Percentiles rank a stretch among this genome's conserved stretches.
These are phyloP conservation scores for Mormyrops attenuatus DNA, from an alignment of 2,797 vertebrate species.

Conservation along the genomic window DNA sequence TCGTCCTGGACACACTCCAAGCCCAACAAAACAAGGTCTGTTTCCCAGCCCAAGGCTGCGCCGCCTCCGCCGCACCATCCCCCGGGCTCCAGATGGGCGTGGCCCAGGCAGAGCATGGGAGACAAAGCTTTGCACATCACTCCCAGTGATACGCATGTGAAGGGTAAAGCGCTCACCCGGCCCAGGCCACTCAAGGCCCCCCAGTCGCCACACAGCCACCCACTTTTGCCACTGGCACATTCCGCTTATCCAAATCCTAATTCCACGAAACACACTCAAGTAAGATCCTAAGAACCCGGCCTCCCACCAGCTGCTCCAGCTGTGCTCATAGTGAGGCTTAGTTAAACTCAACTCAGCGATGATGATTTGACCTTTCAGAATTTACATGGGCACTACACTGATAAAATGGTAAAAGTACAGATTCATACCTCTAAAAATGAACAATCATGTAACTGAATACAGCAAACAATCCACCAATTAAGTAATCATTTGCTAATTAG, in stretches of 20 bases:
- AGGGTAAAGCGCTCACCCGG: neutral
- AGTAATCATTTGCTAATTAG: neutral
- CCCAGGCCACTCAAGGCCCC: neutral
- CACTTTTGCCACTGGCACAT: neutral
- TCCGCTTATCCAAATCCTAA: neutral
- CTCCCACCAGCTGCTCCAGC: neutral
- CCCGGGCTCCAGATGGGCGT: constrained; percentile 11
- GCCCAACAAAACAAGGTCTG: constrained; percentile 45
- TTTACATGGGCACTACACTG: neutral
- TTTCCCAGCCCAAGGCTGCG: constrained; percentile 44
- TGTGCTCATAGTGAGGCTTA: neutral
- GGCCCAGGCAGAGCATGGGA: constrained; percentile 1
- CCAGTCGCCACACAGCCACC: neutral
- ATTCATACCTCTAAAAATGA: neutral
- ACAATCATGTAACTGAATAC: neutral
- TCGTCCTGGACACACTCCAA: constrained; percentile 44
- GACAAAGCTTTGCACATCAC: constrained; percentile 15
- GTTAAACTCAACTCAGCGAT: neutral
- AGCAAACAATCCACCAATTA: neutral
- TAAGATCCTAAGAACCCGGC: neutral
- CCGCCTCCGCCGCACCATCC: neutral
- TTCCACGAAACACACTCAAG: neutral
- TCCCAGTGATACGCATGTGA: neutral
- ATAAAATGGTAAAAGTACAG: neutral
- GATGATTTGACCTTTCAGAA: neutral